Conservation (phyloP, 2,888 invertebrate genomes). For the Apamea epomidion region DNA sequence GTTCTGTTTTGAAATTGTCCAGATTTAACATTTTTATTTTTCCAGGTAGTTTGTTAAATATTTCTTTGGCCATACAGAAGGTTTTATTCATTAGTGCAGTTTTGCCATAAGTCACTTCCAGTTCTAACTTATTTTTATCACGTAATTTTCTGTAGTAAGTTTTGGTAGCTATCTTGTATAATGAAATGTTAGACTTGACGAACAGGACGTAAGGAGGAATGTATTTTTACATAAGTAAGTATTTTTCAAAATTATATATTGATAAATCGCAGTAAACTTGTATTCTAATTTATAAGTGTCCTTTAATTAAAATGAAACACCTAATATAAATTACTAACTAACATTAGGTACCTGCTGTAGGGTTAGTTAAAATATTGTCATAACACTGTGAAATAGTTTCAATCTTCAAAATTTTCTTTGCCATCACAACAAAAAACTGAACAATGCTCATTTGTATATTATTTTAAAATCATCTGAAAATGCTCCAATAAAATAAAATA, state of each 20-base stretch:
- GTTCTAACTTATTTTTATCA: too few relatives aligned
- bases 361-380: background rate
- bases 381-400: background rate
- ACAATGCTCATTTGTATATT: background rate
- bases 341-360: background rate
- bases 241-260: background rate
- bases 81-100: too few relatives aligned
- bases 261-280: background rate
- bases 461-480: background rate
- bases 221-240: background rate
- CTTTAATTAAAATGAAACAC: background rate
- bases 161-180: too few relatives aligned
- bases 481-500: slow-evolving; percentile 4
- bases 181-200: too few relatives aligned
- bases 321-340: background rate
- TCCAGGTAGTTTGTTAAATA: too few relatives aligned
- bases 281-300: background rate
- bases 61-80: too few relatives aligned
- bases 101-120: too few relatives aligned
- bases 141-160: too few relatives aligned
- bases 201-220: background rate
- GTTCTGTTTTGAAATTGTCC: too few relatives aligned
- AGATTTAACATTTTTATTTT: too few relatives aligned
- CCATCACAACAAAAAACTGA: background rate
- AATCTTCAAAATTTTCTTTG: background rate